These are phyloP conservation scores for Sphenopsis melanotis DNA, from an alignment of 2,797 vertebrate genomes.

Conservation along the genomic window DNA sequence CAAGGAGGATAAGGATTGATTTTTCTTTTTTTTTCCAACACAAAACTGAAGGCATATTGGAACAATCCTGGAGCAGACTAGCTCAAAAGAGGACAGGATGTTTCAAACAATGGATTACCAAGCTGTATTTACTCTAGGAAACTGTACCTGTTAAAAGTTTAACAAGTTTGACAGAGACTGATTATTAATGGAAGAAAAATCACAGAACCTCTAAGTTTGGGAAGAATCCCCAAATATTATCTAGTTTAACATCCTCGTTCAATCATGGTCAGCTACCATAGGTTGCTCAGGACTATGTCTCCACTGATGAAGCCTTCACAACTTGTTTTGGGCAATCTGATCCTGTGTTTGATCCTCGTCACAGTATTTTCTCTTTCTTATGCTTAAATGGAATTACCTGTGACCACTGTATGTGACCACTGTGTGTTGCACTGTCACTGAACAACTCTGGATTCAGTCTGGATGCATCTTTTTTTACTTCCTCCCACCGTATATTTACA, in stretches of 20 bases:
- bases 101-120: neutral
- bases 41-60: neutral
- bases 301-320: neutral
- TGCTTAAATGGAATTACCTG: neutral
- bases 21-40: neutral
- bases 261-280: neutral
- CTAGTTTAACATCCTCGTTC: neutral
- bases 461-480: neutral
- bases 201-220: accelerated
- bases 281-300: neutral
- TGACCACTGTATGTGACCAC: neutral
- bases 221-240: neutral
- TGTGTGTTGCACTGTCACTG: neutral
- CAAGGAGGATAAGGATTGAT: neutral
- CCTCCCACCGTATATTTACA: neutral
- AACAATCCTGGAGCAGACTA: neutral
- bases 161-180: neutral
- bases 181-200: neutral
- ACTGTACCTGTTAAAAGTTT: neutral
- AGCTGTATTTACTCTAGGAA: neutral
- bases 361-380: neutral
- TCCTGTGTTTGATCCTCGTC: neutral
- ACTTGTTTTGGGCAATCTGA: neutral
- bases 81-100: neutral
- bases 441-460: neutral